Percentiles rank a stretch among this genome's conserved stretches.
These are phyloP conservation scores for Pollenia angustigena DNA, from an alignment of 2,888 invertebrate species.

Conservation along the genomic window DNA sequence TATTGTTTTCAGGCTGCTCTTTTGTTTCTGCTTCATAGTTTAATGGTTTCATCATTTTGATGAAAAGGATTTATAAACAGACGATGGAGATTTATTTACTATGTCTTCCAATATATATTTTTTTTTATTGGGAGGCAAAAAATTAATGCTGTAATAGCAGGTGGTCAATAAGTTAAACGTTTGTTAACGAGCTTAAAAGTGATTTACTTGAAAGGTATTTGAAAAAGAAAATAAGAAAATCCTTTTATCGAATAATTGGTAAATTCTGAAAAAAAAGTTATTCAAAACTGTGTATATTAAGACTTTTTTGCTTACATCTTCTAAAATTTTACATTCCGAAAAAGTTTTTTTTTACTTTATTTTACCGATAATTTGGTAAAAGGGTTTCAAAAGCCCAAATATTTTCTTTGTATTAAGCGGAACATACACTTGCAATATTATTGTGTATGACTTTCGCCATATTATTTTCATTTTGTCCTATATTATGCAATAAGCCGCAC, in stretches of 20 bases:
- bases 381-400: too few species aligned
- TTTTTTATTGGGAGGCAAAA: background rate
- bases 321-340: too few species aligned
- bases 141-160: conserved; percentile 28
- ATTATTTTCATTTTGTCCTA: too few species aligned
- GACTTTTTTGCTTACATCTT: too few species aligned
- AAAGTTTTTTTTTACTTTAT: too few species aligned
- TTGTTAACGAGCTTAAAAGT: conserved; percentile 17
- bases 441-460: too few species aligned
- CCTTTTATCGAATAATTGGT: too few species aligned
- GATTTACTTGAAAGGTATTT: conserved; percentile 22
- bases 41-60: conserved; percentile 38
- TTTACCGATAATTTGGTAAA: too few species aligned
- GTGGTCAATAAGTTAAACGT: conserved; percentile 44
- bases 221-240: conserved; percentile 1
- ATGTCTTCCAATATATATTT: conserved; percentile 27
- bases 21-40: conserved; percentile 12
- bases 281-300: background rate
- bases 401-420: too few species aligned
- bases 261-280: background rate
- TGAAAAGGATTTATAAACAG: conserved; percentile 50
- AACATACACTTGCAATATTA: too few species aligned
- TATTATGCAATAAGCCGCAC: too few species aligned
- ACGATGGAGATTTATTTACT: conserved; percentile 36
- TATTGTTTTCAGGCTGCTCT: background rate